Evolutionary conservation across 2,888 invertebrate species (phyloP).

Genomic region (Callinectes sapidus): DNA sequence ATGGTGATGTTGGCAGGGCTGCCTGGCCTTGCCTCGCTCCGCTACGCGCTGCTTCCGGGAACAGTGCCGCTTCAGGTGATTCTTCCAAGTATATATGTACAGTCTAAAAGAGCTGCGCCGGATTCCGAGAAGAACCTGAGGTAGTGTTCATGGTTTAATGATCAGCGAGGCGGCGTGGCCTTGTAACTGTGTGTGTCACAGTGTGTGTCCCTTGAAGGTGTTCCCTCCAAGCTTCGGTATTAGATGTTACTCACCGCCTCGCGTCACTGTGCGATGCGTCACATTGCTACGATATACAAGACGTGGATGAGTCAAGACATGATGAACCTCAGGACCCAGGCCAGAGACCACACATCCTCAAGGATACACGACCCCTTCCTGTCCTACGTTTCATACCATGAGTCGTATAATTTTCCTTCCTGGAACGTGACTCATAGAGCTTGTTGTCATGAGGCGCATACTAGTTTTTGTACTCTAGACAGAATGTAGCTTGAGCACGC

Average conservation of each 20-base stretch:
- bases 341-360: too few relatives aligned
- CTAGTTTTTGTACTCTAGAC: too few relatives aligned
- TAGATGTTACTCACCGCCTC: background rate
- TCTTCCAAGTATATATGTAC: background rate
- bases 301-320: background rate
- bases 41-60: background rate
- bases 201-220: background rate
- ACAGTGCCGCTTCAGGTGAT: background rate
- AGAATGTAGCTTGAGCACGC: too few relatives aligned
- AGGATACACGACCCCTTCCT: background rate
- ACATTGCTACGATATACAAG: background rate
- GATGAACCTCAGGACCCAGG: background rate
- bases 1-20: too few relatives aligned
- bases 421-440: too few relatives aligned
- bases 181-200: background rate
- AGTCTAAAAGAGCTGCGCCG: background rate
- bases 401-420: too few relatives aligned
- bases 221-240: background rate
- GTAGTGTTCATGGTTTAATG: background rate
- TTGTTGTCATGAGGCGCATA: too few relatives aligned
- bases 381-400: too few relatives aligned
- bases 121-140: background rate
- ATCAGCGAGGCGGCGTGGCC: background rate
- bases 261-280: background rate
- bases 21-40: background rate